Base-by-base conservation (phyloP, 1,140 invertebrate species). In the Platyura marginata region DNA sequence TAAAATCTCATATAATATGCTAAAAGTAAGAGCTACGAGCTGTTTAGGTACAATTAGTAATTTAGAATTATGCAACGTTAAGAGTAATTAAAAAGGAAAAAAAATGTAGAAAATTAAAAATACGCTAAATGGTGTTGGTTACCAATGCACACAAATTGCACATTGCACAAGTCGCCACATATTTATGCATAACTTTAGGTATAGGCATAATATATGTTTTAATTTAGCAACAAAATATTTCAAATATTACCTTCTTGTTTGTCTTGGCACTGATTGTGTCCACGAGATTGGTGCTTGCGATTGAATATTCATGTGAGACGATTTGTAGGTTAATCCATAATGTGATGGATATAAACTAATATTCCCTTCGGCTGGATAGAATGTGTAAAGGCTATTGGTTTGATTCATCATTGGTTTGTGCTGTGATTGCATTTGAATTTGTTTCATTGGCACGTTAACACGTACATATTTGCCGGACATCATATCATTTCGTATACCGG, bases 181-280 rank as follows among this genome's bases (percentile, higher is more conserved):
- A n/a, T n/a, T n/a, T n/a, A n/a, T n/a, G n/a, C n/a, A n/a, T n/a
- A n/a, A n/a, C n/a, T n/a, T n/a, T n/a, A n/a, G n/a, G n/a, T n/a
- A n/a, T n/a, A n/a, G n/a, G n/a, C n/a, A n/a, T n/a, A n/a, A n/a
- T n/a, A n/a, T n/a, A n/a, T n/a, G n/a, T n/a, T n/a, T n/a, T n/a
- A n/a, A n/a, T n/a, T n/a, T n/a, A n/a, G n/a, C n/a, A n/a, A n/a
- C n/a, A n/a, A n/a, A n/a, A n/a, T 29, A 29, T 29, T 8, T 29
- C 21, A 51, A n/a, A n/a, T n/a, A 58, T 61, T 41, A 61, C 59
- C 58, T 49, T 61, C 56, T 61, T 34, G 58, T 49, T 50, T 61
- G 58, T 42, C 59, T 53, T 49, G 59, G 56, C 48, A 61, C 56
- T 5, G 59, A 61, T 44, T 61, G 58, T 40, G 59, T 61, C 59